phyloP scores from a whole-genome alignment of 53 echinoderm and acorn worm genomes.

The Crossaster papposus region DNA sequence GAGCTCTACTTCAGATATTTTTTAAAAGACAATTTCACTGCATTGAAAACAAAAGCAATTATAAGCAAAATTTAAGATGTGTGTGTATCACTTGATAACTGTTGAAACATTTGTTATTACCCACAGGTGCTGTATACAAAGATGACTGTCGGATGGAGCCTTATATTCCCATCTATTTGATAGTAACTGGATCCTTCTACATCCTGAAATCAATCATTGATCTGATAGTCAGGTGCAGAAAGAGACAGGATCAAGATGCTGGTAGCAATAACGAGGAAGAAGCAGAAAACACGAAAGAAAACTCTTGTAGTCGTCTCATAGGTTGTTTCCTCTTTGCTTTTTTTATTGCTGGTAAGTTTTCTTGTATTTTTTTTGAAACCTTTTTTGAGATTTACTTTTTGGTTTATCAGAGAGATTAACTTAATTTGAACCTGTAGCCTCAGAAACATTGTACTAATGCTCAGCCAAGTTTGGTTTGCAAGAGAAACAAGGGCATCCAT shows the following conservation, averaged over 20 bases:
- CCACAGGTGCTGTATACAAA: constrained; percentile 66
- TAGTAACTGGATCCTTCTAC: constrained; percentile 74
- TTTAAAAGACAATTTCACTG: no score
- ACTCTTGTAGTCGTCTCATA: constrained; percentile 66
- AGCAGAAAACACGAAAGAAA: constrained; percentile 53
- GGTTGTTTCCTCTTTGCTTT: constrained; percentile 75
- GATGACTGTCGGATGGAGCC: constrained; percentile 67
- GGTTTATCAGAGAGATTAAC: background rate
- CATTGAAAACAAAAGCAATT: no score
- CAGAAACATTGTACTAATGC: background rate
- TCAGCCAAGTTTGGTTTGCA: background rate
- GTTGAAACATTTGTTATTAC: constrained; percentile 6
- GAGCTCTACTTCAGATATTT: no score
- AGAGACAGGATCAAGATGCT: background rate
- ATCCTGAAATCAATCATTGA: constrained; percentile 72
- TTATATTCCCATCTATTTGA: constrained; percentile 75
- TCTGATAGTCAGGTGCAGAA: constrained; percentile 44
- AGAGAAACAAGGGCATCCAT: no score
- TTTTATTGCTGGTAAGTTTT: constrained; percentile 73
- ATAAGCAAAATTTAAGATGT: no score
- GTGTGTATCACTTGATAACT: background rate
- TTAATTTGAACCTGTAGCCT: background rate
- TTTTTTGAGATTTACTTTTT: background rate
- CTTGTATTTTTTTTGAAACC: background rate
- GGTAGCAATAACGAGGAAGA: constrained; percentile 25